Base-by-base conservation (phyloP, 2,888 invertebrate species). In the Chydorus sphaericus region DNA sequence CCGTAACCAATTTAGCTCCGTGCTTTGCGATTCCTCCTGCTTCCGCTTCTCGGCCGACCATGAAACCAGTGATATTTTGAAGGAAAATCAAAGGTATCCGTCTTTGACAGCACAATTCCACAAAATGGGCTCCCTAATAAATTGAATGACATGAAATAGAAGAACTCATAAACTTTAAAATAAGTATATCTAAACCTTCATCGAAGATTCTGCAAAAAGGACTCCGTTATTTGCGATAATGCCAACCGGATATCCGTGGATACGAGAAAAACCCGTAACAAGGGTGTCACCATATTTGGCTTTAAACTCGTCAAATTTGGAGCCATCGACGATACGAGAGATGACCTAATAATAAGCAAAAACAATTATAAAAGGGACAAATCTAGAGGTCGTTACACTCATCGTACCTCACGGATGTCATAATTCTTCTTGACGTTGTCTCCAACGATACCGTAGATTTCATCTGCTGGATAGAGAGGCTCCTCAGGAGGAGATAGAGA, bases 1-100 rank as follows among this genome's bases (percentile, higher is more conserved):
- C 97, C n/a, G 88, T 97, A 3, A 99, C 97, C 83, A 98, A 82
- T 75, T 99, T 98, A 2, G 98, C 97, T 29, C 98, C 98, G 69
- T 98, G 84, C 71, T 98, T 99, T 1, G 98, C 98, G 61, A 99
- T 99, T 14, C 98, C 98, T 55, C 92, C 88, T 0, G 88, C 85
- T 73, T 99, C 97, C 0, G 96, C 94, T 56, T 98, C 94, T 59
- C 80, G 78, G 0, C 98, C 98, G 28, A 98, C 93, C 94, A 97
- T 97, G 67, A 98, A 98, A 37, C 97, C 94, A 60, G 92, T 96
- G 61, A 98, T 96, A 67, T 99, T 98, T 73, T 99, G 98, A 38
- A 98, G 75, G 70, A 99, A 99, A 48, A 99, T 73, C 37, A 99
- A 74, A 2, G 98, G 98, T 64, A 96, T 88, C 66, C 87, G 85